Evolutionary conservation across 2,888 invertebrate species (phyloP).

Genomic region (Drosophila nr. fundita): DNA sequence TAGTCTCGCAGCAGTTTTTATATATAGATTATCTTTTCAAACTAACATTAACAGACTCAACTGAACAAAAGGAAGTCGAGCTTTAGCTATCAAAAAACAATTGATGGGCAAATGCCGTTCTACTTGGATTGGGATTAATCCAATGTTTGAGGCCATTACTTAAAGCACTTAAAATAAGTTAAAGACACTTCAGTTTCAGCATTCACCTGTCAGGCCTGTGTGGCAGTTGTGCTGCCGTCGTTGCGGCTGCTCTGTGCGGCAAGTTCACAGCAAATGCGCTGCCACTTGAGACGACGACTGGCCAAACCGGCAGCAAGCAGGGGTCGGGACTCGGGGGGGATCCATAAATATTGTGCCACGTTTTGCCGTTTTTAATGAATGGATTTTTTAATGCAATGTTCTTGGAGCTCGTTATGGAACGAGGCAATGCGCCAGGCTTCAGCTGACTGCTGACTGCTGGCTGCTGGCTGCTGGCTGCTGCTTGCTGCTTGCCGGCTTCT

Average conservation of each 20-base stretch:
- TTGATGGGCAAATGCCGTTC: not conserved
- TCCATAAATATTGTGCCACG: slow-evolving; percentile 78
- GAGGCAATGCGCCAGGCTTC: slow-evolving; percentile 7
- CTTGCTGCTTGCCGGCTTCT: slow-evolving; percentile 2
- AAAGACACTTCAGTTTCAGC: slow-evolving; percentile 20
- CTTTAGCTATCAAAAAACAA: not conserved
- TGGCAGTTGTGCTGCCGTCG: slow-evolving; percentile 14
- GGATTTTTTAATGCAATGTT: slow-evolving; percentile 82
- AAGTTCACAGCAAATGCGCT: slow-evolving; percentile 35
- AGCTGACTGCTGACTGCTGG: not conserved
- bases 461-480: slow-evolving; percentile 1
- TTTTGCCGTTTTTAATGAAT: slow-evolving; percentile 81
- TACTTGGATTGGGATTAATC: not conserved
- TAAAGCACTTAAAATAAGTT: slow-evolving; percentile 33
- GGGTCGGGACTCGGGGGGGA: slow-evolving; percentile 5
- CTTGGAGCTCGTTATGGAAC: slow-evolving; percentile 63
- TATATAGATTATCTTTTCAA: not conserved
- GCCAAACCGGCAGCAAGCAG: not conserved
- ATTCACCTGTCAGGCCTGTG: slow-evolving; percentile 41
- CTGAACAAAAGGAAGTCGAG: not conserved
- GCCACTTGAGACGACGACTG: slow-evolving; percentile 53
- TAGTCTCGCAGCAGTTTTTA: not conserved
- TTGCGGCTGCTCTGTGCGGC: slow-evolving; percentile 47
- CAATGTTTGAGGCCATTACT: slow-evolving; percentile 2
- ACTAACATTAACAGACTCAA: not conserved